Percentiles rank a stretch among this genome's conserved stretches.
Conservation (phyloP, 1,140 invertebrate genomes). For the Micrasema longulum region DNA sequence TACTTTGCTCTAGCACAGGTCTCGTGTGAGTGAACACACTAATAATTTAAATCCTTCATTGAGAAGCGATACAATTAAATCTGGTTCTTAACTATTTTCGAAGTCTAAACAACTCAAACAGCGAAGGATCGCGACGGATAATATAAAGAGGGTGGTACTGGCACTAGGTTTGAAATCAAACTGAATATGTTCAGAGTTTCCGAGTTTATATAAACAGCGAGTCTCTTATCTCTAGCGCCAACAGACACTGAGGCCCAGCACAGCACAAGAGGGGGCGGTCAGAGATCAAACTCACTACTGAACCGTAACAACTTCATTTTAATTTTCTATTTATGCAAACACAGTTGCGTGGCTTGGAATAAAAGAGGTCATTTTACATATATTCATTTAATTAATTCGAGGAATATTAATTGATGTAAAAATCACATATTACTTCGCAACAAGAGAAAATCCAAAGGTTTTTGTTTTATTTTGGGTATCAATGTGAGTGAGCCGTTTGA, state of each 20-base stretch:
- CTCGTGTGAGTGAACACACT: constrained; percentile 29
- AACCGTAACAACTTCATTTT: constrained; percentile 20
- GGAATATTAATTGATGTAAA: constrained; percentile 8
- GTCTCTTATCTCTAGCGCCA: constrained; percentile 14
- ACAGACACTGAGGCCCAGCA: background rate
- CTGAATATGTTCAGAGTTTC: background rate
- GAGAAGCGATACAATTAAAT: constrained; percentile 31
- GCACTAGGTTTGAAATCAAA: background rate
- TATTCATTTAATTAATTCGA: constrained; percentile 16
- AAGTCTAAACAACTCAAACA: background rate
- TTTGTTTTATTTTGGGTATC: background rate
- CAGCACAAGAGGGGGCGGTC: constrained; percentile 49
- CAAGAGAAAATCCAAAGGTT: background rate
- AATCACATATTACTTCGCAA: background rate
- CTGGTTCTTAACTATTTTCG: constrained; percentile 1
- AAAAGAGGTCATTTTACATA: constrained; percentile 27
- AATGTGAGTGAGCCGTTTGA: background rate
- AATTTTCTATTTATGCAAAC: constrained; percentile 21
- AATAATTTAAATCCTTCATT: constrained; percentile 43
- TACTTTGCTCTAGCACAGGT: constrained; percentile 8
- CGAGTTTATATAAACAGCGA: constrained; percentile 25
- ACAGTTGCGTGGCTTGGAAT: constrained; percentile 6
- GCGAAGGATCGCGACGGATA: constrained; percentile 16
- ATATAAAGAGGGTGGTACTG: background rate
- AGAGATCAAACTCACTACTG: constrained; percentile 46